Conservation (phyloP, 64 coral and sea anemone genomes). For the Cladopsammia gracilis region DNA sequence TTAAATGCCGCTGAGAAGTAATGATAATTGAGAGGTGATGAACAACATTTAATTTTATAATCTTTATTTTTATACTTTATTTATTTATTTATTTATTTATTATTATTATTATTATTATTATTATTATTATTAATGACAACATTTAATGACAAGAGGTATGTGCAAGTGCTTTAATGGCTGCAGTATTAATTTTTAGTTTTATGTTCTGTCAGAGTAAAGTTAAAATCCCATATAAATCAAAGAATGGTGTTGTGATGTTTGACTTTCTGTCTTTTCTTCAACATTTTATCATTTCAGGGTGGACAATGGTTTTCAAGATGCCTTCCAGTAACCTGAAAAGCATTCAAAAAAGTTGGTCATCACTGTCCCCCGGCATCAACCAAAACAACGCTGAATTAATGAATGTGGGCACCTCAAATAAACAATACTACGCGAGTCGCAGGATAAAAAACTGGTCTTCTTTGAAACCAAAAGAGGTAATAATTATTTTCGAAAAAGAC, state of each 20-base stretch:
- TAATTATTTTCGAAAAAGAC: not conserved
- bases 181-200: too few relatives aligned
- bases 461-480: slow-evolving; percentile 3
- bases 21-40: too few relatives aligned
- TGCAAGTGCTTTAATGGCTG: too few relatives aligned
- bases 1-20: too few relatives aligned
- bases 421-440: not conserved
- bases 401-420: not conserved
- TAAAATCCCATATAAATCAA: not conserved
- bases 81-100: too few relatives aligned
- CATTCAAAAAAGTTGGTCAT: not conserved
- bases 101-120: too few relatives aligned
- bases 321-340: not conserved
- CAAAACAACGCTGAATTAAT: not conserved
- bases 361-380: not conserved
- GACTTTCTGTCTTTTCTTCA: not conserved
- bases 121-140: too few relatives aligned
- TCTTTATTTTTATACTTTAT: too few relatives aligned
- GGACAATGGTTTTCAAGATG: slow-evolving; percentile 19
- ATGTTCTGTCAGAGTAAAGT: too few relatives aligned
- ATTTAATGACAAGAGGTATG: too few relatives aligned
- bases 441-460: not conserved
- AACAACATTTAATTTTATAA: too few relatives aligned
- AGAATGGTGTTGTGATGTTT: not conserved
- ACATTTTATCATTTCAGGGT: not conserved